Percentiles rank a stretch among this genome's conserved stretches.
These are phyloP conservation scores for Neoscelio sp. DNA, from an alignment of 2,888 invertebrate species.

Conservation along the genomic window DNA sequence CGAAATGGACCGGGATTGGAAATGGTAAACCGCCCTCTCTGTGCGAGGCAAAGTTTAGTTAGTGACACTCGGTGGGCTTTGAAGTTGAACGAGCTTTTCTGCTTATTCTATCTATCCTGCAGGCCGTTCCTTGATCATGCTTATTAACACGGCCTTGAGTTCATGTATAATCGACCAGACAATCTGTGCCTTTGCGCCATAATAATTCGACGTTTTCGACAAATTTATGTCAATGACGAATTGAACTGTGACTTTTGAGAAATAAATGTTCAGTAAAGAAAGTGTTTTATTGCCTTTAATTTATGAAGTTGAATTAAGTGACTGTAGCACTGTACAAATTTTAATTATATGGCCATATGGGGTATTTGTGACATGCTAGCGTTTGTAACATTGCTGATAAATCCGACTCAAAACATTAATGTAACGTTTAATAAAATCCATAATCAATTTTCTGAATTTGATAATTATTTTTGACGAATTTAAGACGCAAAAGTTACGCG, in stretches of 20 bases:
- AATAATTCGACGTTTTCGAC: slow-evolving; percentile 1
- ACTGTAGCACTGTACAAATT: too few species aligned
- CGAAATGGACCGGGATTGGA: slow-evolving; percentile 81
- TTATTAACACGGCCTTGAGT: slow-evolving; percentile 73
- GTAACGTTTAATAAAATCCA: too few species aligned
- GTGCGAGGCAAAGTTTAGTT: slow-evolving; percentile 79
- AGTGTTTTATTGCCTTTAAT: too few species aligned
- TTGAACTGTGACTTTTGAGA: background rate
- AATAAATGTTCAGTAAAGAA: too few species aligned
- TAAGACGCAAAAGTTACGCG: too few species aligned
- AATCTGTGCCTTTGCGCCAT: background rate
- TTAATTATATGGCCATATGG: too few species aligned
- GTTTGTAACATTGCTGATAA: too few species aligned
- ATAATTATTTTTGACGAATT: too few species aligned
- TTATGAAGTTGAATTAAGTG: too few species aligned
- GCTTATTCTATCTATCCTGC: slow-evolving; percentile 51
- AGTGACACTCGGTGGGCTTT: slow-evolving; percentile 80
- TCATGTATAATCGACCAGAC: slow-evolving; percentile 41
- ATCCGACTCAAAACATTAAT: too few species aligned
- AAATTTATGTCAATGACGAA: background rate
- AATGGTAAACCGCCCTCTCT: slow-evolving; percentile 76
- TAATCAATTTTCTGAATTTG: too few species aligned
- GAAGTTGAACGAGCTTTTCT: slow-evolving; percentile 78
- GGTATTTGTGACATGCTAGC: too few species aligned
- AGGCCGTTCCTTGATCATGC: slow-evolving; percentile 76